Conservation (phyloP, 2,888 invertebrate species). For the Chaitophorus viminalis region DNA sequence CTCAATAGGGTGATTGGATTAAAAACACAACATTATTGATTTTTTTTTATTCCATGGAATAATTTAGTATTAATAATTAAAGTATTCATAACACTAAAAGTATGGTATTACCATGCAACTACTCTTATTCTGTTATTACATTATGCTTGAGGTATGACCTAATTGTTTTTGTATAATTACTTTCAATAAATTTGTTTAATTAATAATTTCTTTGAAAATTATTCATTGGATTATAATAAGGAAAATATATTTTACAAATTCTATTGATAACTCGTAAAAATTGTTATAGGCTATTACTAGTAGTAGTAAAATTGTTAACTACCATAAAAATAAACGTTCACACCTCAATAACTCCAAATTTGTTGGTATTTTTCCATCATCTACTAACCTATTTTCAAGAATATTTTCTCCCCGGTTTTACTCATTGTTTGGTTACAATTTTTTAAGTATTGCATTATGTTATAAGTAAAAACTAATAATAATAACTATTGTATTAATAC, state of each 20-base stretch:
- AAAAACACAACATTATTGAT: neutral
- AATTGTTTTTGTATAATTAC: neutral
- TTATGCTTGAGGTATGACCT: neutral
- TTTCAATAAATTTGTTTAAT: neutral
- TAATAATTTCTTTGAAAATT: neutral
- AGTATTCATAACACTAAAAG: neutral
- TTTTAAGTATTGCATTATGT: neutral
- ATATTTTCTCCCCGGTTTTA: conserved; percentile 26
- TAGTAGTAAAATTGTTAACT: neutral
- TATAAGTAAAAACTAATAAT: neutral
- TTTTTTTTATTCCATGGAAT: neutral
- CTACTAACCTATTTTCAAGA: neutral
- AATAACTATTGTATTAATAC: neutral
- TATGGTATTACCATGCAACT: conserved; percentile 36
- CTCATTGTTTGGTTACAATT: neutral
- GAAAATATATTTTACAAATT: conserved; percentile 10
- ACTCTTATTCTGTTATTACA: conserved; percentile 25
- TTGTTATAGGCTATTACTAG: neutral
- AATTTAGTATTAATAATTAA: neutral
- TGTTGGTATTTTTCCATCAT: neutral
- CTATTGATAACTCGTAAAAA: neutral
- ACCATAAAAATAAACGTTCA: neutral
- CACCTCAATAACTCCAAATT: conserved; percentile 13
- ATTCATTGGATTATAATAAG: neutral
- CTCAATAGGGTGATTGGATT: neutral